Evolutionary conservation across 2,797 vertebrate species (phyloP), one percentile per base, ranked within the genome.

Genomic region (Silurus lanzhouensis): DNA sequence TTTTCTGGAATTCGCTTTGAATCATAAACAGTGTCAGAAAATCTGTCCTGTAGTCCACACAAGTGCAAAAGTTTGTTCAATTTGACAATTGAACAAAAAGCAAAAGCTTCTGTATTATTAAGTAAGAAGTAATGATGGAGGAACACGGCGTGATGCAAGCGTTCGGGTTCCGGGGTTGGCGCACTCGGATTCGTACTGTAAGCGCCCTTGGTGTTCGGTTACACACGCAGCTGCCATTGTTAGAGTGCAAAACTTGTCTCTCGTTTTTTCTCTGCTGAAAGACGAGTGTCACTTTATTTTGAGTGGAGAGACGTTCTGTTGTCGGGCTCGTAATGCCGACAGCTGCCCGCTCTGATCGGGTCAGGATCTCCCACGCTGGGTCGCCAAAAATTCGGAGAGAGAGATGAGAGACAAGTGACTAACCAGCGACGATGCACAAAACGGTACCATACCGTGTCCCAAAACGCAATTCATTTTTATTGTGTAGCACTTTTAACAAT

Each of bases 251-350:
- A 64, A 70, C 7, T 57, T 19, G 31, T n/a, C 60, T 83, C 44
- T 85, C 14, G 17, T 27, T n/a, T 58, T 55, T 27, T 38, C 68
- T 20, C 13, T 2, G 91, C 89, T 88, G 93, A 94, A 88, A 92
- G 94, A 94, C 91, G 77, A 88, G 87, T 90, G 93, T 90, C 94
- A 88, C 83, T 91, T 92, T 88, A 92, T 88, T 88, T 79, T 91
- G 92, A 93, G 90, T 66, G 78, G 76, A 89, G 89, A 90, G 90
- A 91, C 89, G 83, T 92, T 90, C 84, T 88, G 55, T 77, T 48
- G 88, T 94, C 94, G 91, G 27, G 72, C 79, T 91, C 90, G 44
- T 95, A 92, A 82, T 87, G 94, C 85, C 90, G 93, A 95, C 94
- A 95, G 92, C 87, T 83, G 70, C 81, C 91, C 84, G 85, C 90